A percentile compares a stretch with the other conserved stretches of the same genome.
These are phyloP conservation scores for Antigone vipio DNA, from an alignment of 2,113 vertebrate species.

Conservation along the genomic window DNA sequence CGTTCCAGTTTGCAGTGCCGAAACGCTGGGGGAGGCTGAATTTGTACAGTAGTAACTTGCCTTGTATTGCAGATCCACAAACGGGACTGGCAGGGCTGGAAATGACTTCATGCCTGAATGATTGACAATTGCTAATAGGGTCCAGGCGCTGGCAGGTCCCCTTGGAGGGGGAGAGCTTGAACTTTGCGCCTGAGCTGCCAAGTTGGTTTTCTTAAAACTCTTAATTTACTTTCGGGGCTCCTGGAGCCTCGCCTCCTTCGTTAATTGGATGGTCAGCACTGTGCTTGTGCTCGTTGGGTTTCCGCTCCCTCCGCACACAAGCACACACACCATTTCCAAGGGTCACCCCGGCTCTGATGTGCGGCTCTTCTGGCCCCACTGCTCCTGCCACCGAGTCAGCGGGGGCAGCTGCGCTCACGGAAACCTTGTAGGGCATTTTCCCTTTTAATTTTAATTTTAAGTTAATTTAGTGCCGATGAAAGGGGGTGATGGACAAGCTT, in stretches of 20 bases:
- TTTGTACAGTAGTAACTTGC: not conserved
- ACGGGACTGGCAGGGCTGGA: not conserved
- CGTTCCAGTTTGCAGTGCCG: not conserved
- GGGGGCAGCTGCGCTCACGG: accelerated
- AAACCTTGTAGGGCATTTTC: not conserved
- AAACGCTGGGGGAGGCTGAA: not conserved
- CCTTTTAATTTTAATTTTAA: conserved; percentile 27
- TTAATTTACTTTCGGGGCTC: conserved; percentile 15
- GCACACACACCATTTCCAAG: not conserved
- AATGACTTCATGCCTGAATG: conserved; percentile 16
- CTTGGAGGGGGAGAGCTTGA: not conserved
- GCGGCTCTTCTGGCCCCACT: not conserved
- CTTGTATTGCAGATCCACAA: not conserved
- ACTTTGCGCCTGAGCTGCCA: conserved; percentile 47
- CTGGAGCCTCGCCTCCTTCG: not conserved
- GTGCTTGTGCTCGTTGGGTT: not conserved
- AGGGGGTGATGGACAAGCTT: not conserved
- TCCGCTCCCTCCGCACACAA: not conserved
- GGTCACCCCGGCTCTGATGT: accelerated
- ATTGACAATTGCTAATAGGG: conserved; percentile 54
- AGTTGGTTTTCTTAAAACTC: conserved; percentile 51
- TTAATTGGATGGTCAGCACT: conserved; percentile 22
- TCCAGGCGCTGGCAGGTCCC: conserved; percentile 8
- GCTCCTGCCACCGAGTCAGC: not conserved
- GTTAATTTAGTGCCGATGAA: not conserved